Evolutionary conservation across 2,888 invertebrate genomes (phyloP).

Genomic region (Heliothis peltigera): DNA sequence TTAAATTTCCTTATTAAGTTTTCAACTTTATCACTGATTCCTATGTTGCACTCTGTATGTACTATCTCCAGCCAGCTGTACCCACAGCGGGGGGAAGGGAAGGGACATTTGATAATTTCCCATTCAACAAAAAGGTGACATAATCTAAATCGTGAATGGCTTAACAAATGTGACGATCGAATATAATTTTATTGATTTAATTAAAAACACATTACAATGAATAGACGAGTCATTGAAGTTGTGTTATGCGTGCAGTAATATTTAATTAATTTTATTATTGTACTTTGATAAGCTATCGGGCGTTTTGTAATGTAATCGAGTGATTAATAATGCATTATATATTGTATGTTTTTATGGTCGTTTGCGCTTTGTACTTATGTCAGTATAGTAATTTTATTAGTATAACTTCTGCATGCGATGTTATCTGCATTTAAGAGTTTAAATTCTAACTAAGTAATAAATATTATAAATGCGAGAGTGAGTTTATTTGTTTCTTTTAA

Average conservation of each 20-base stretch:
- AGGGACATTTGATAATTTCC: no score
- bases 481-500: no score
- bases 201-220: constrained; percentile 21
- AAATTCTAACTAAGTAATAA: no score
- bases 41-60: no score
- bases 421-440: no score
- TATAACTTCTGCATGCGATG: neutral
- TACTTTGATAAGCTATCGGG: constrained; percentile 23
- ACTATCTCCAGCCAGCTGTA: no score
- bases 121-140: no score
- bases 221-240: constrained; percentile 32
- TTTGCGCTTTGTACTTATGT: neutral
- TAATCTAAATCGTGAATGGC: constrained; percentile 26
- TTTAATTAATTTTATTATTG: constrained; percentile 11
- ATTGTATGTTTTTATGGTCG: neutral
- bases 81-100: no score
- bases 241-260: neutral
- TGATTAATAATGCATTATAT: constrained; percentile 11
- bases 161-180: constrained; percentile 14
- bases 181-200: constrained; percentile 34
- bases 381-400: neutral
- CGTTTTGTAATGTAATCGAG: constrained; percentile 3
- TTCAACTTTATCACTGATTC: no score
- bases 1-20: no score
- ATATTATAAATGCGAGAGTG: no score